These are phyloP conservation scores for Sphecodes monilicornis DNA, from an alignment of 2,888 invertebrate species.

Conservation along the genomic window DNA sequence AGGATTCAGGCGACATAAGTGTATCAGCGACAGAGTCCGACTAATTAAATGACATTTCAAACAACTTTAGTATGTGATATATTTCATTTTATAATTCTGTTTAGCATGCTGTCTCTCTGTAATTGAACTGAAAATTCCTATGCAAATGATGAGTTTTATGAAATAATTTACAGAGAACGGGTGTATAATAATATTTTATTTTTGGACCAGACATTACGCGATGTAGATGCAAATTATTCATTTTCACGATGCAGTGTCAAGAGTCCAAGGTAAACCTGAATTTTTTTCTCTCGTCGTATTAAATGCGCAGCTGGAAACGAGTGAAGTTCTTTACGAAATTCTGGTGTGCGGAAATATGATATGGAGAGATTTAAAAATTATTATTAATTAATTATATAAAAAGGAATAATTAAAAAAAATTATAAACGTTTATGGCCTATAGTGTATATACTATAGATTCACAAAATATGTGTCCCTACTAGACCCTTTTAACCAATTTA, in stretches of 20 bases:
- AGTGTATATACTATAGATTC: too few species aligned
- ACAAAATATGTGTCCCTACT: too few species aligned
- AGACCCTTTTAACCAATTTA: too few species aligned
- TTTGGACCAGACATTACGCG: not conserved
- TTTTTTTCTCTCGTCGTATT: not conserved
- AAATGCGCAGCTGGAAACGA: not conserved
- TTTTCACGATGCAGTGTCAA: not conserved
- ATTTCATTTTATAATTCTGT: not conserved
- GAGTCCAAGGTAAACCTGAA: not conserved
- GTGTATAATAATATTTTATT: not conserved
- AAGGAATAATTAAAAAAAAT: not conserved
- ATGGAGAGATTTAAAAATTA: not conserved
- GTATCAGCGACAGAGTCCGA: not conserved
- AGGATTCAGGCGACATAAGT: not conserved
- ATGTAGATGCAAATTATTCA: not conserved
- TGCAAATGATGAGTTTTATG: not conserved
- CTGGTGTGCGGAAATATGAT: not conserved
- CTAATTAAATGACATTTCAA: not conserved
- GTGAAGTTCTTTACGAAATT: not conserved
- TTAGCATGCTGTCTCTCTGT: not conserved
- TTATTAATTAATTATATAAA: not conserved
- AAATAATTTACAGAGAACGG: not conserved
- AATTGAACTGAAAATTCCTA: not conserved
- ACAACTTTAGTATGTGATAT: not conserved
- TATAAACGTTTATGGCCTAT: not conserved